A percentile compares a stretch with the other conserved stretches of the same genome.
Evolutionary conservation across 1,140 invertebrate species (phyloP).

Genomic region (Coptotermes formosanus): DNA sequence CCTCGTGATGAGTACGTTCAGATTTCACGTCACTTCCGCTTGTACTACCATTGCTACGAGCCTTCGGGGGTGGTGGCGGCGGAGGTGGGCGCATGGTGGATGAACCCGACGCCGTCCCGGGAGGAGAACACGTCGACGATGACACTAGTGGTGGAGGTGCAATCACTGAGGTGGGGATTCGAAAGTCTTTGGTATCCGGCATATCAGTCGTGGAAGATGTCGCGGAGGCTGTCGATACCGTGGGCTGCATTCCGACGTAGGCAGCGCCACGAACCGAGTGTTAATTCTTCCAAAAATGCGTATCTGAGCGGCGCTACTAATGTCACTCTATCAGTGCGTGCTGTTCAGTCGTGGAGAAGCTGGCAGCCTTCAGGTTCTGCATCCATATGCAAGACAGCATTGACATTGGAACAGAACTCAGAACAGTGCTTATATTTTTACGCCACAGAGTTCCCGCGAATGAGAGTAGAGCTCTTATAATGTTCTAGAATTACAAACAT

Average conservation of each 20-base stretch:
- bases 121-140: constrained; percentile 36
- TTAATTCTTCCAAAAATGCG: no score
- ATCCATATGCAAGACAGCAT: neutral
- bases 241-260: constrained; percentile 31
- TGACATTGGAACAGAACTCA: no score
- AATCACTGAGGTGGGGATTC: constrained; percentile 23
- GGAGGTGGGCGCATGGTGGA: constrained; percentile 32
- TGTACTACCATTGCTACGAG: constrained; percentile 47
- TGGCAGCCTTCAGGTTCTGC: neutral
- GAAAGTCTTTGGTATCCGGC: neutral
- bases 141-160: constrained; percentile 37
- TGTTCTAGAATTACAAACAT: neutral
- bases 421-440: neutral
- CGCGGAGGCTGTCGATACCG: neutral
- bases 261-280: no score
- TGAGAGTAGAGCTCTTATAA: neutral
- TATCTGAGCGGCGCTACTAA: neutral
- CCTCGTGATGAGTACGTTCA: constrained; percentile 56
- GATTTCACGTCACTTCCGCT: constrained; percentile 38
- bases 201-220: neutral
- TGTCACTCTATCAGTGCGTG: neutral
- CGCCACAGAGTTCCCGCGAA: neutral
- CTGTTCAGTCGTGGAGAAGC: no score
- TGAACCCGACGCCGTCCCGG: constrained; percentile 35
- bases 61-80: constrained; percentile 51